Conservation (phyloP, 1,140 invertebrate genomes). For the Brachionus paranguensis region DNA sequence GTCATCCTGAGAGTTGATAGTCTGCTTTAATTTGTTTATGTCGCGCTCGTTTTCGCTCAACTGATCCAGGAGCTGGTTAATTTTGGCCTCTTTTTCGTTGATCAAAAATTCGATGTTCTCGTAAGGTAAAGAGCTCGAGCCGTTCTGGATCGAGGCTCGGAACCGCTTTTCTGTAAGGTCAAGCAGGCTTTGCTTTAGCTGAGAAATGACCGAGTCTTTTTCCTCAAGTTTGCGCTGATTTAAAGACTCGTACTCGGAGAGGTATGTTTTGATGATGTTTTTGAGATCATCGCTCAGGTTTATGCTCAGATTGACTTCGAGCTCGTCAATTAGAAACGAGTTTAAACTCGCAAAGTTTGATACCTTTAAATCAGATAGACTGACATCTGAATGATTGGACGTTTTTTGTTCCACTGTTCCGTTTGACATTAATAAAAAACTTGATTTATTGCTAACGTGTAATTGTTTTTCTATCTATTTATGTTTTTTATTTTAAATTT, state of each 20-base stretch:
- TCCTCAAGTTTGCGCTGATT: slow-evolving; percentile 8
- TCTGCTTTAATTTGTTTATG: background rate
- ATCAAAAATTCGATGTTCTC: background rate
- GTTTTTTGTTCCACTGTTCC: background rate
- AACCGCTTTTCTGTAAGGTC: slow-evolving; percentile 22
- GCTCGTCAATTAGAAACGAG: background rate
- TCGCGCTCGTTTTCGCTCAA: background rate
- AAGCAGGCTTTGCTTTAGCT: slow-evolving; percentile 7
- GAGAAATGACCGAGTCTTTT: background rate
- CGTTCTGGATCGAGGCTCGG: background rate
- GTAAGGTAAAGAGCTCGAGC: background rate
- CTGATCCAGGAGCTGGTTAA: background rate
- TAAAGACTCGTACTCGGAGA: background rate
- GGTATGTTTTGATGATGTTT: background rate
- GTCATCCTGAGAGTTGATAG: slow-evolving; percentile 1
- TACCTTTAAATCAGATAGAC: background rate
- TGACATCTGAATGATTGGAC: background rate
- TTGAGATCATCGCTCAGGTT: slow-evolving; percentile 21
- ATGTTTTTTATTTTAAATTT: background rate
- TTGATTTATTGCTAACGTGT: background rate
- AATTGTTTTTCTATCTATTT: background rate
- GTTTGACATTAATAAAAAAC: background rate
- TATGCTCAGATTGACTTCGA: background rate
- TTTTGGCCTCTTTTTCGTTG: background rate
- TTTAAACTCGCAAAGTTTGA: background rate